phyloP scores from a whole-genome alignment of 2,797 vertebrate species.

The Squalus acanthias region DNA sequence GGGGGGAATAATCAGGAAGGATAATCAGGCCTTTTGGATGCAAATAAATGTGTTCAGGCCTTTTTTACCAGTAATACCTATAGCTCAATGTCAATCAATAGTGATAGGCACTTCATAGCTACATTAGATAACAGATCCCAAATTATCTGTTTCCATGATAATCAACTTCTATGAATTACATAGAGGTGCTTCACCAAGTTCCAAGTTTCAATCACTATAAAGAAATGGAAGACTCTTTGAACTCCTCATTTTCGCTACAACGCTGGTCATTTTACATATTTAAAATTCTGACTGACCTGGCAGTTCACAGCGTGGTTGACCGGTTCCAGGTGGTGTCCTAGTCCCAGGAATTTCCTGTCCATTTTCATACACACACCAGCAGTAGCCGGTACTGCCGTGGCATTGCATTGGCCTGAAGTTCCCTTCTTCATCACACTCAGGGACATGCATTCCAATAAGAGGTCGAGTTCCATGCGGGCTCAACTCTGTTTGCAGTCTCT shows the following conservation, averaged over 20 bases:
- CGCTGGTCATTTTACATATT: background rate
- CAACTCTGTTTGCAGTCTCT: constrained; percentile 58
- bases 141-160: background rate
- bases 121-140: background rate
- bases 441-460: constrained; percentile 58
- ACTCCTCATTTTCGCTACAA: background rate
- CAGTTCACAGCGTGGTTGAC: constrained; percentile 65
- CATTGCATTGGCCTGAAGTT: constrained; percentile 67
- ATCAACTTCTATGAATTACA: background rate
- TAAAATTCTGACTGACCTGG: background rate
- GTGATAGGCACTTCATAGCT: background rate
- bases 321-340: constrained; percentile 67
- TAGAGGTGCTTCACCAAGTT: too few species aligned
- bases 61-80: background rate
- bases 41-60: background rate
- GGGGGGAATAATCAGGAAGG: background rate
- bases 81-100: background rate
- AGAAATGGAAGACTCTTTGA: background rate
- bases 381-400: constrained; percentile 63
- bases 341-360: constrained; percentile 82
- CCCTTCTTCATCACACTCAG: constrained; percentile 63
- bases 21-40: background rate
- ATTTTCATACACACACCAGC: constrained; percentile 72
- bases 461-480: constrained; percentile 57
- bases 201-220: too few species aligned